phyloP scores from a whole-genome alignment of 2,797 vertebrate genomes.

The Aulostomus chinensis region DNA sequence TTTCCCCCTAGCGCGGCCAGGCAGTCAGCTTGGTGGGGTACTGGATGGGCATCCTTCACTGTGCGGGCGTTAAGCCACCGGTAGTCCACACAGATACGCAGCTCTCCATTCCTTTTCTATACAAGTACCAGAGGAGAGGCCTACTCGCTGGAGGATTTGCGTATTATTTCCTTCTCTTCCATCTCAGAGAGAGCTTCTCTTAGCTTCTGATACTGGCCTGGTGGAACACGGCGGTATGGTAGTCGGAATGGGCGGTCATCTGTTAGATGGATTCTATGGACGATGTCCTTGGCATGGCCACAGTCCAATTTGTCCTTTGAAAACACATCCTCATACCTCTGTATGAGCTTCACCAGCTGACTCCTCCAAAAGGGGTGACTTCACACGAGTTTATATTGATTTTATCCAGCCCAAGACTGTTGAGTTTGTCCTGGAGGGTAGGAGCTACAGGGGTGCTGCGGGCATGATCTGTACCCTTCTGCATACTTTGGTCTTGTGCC shows the following conservation, averaged over 20 bases:
- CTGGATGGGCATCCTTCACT: background rate
- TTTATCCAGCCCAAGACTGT: no score
- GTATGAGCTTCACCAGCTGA: no score
- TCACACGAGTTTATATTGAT: no score
- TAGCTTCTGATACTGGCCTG: constrained; percentile 4
- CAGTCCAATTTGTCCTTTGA: constrained; percentile 3
- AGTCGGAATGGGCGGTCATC: constrained; percentile 1
- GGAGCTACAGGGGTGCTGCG: no score
- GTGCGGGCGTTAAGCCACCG: background rate
- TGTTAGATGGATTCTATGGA: background rate
- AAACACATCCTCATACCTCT: constrained; percentile 6
- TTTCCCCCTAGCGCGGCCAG: constrained; percentile 6
- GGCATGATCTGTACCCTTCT: no score
- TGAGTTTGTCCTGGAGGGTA: no score
- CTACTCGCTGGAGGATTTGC: background rate
- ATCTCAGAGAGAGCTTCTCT: background rate
- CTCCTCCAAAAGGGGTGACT: no score
- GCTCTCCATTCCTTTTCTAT: no score
- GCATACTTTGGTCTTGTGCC: no score
- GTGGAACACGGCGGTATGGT: background rate
- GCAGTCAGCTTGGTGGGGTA: constrained; percentile 1
- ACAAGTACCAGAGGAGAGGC: no score
- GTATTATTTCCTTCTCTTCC: background rate
- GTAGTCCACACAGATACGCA: background rate
- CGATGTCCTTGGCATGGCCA: background rate